A percentile compares a stretch with the other conserved stretches of the same genome.
phyloP scores from a whole-genome alignment of 2,797 vertebrate genomes.

The Podargus strigoides region DNA sequence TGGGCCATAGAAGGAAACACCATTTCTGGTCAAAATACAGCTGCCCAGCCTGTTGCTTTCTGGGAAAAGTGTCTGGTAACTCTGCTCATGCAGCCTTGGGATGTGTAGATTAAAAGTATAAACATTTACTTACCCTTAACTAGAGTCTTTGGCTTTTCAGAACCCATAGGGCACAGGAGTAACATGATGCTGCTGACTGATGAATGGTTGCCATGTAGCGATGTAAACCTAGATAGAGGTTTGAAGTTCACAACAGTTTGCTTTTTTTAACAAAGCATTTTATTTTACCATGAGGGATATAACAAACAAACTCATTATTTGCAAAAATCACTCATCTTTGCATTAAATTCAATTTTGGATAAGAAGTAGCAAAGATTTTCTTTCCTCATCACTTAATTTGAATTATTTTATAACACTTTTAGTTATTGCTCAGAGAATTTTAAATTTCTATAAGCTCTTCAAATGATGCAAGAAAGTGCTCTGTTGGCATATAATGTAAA shows the following conservation, averaged over 20 bases:
- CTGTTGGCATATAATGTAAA: slow-evolving; percentile 19
- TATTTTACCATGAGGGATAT: neutral
- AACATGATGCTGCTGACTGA: neutral
- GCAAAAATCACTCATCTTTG: neutral
- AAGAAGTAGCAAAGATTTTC: neutral
- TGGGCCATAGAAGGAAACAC: slow-evolving; percentile 17
- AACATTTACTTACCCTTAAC: neutral
- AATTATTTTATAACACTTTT: neutral
- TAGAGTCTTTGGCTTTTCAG: neutral
- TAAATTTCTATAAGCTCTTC: slow-evolving; percentile 13
- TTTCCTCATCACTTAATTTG: neutral
- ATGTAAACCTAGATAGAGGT: neutral
- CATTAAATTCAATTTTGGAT: neutral
- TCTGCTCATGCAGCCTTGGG: neutral
- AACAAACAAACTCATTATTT: neutral
- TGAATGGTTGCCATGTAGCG: neutral
- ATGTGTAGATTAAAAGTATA: neutral
- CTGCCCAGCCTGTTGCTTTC: neutral
- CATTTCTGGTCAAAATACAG: slow-evolving; percentile 38
- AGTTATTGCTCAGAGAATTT: neutral
- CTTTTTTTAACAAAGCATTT: neutral
- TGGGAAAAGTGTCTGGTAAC: neutral
- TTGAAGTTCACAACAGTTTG: neutral
- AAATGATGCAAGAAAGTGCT: neutral
- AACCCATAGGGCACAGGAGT: neutral